Percentiles rank a stretch among this genome's conserved stretches.
phyloP scores from a whole-genome alignment of 1,140 invertebrate species.

The Drosophila ogumai region DNA sequence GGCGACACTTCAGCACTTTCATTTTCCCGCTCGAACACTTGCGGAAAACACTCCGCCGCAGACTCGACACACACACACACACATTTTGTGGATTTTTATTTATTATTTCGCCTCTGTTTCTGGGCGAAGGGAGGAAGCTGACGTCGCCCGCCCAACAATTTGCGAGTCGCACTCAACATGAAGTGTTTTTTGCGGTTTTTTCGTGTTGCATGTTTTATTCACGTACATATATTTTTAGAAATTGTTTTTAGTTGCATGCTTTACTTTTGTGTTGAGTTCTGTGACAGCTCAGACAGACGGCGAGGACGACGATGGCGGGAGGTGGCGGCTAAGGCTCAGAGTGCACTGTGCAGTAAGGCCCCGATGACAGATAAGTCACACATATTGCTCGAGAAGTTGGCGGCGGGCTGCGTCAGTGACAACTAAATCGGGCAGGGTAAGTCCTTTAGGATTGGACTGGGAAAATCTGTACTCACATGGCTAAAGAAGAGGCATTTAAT shows the following conservation, averaged over 20 bases:
- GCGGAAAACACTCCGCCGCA: slow-evolving; percentile 43
- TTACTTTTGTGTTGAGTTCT: slow-evolving; percentile 57
- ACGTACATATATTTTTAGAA: slow-evolving; percentile 71
- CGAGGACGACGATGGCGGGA: neutral
- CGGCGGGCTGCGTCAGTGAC: neutral
- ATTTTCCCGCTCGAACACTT: slow-evolving; percentile 70
- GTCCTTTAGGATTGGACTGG: neutral
- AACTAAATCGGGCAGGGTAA: slow-evolving; percentile 5
- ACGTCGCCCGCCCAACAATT: slow-evolving; percentile 40
- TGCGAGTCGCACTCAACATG: slow-evolving; percentile 70
- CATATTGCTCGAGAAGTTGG: slow-evolving; percentile 48
- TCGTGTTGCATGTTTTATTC: slow-evolving; percentile 65
- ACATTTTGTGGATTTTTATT: slow-evolving; percentile 77
- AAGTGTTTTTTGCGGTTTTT: slow-evolving; percentile 74
- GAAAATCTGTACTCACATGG: neutral
- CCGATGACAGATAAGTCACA: slow-evolving; percentile 75
- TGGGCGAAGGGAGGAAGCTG: slow-evolving; percentile 7
- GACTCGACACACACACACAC: slow-evolving; percentile 25
- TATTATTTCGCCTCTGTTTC: slow-evolving; percentile 63
- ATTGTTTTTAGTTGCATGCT: slow-evolving; percentile 73
- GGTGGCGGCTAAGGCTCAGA: slow-evolving; percentile 1
- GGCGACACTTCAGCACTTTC: slow-evolving; percentile 76
- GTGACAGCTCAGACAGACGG: slow-evolving; percentile 28
- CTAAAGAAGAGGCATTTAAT: neutral
- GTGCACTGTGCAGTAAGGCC: slow-evolving; percentile 13